These are phyloP conservation scores for Drosophila lini DNA, from an alignment of 1,140 invertebrate species.

Conservation along the genomic window DNA sequence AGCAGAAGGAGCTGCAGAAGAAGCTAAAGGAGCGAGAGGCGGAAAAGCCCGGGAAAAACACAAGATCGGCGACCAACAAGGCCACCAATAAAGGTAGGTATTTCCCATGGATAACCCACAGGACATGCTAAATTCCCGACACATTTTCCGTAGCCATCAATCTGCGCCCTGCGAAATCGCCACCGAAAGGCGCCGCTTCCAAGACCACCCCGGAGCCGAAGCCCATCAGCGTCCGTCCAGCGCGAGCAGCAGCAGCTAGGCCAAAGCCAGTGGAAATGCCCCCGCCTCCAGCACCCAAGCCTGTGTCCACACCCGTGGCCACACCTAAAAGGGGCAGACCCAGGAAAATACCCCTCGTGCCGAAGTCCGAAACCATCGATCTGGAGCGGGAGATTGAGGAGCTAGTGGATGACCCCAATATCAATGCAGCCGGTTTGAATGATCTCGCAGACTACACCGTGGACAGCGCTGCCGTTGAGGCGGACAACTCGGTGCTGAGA, in stretches of 20 bases:
- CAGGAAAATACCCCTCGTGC: not conserved
- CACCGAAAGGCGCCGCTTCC: conserved; percentile 17
- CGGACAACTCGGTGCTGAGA: not conserved
- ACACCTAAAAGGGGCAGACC: conserved; percentile 6
- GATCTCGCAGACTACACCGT: conserved; percentile 22
- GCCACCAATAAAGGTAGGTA: conserved; percentile 42
- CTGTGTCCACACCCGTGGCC: not conserved
- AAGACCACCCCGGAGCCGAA: conserved; percentile 16
- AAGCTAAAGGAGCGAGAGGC: conserved; percentile 30
- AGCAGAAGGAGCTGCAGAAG: conserved; percentile 43
- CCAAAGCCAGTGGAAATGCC: not conserved
- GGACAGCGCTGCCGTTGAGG: conserved; percentile 25
- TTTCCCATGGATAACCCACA: no score
- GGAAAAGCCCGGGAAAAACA: not conserved
- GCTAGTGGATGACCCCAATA: conserved; percentile 35
- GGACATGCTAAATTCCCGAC: not conserved
- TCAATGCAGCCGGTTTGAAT: not conserved
- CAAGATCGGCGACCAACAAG: conserved; percentile 6
- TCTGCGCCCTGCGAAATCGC: conserved; percentile 53
- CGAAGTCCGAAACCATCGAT: conserved; percentile 1
- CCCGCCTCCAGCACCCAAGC: not conserved
- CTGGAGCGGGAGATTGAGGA: conserved; percentile 43
- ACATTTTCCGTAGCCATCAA: conserved; percentile 45
- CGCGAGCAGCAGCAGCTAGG: conserved; percentile 8
- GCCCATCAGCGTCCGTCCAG: conserved; percentile 50